phyloP scores from a whole-genome alignment of 1,140 invertebrate species.

The Euura lappo region DNA sequence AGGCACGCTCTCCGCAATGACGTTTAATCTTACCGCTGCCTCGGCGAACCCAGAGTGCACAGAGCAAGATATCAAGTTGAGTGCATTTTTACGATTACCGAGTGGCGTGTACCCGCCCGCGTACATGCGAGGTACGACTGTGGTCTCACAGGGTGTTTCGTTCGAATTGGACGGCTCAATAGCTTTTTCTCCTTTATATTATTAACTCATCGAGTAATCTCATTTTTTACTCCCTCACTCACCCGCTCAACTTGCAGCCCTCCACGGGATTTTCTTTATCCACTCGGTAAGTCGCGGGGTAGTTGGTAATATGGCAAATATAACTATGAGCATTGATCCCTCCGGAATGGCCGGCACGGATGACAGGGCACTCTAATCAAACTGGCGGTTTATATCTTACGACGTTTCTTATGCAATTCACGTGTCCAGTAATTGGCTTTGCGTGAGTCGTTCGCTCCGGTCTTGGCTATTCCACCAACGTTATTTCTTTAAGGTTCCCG shows the following conservation, averaged over 20 bases:
- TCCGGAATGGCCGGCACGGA: background rate
- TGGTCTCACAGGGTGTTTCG: too few species aligned
- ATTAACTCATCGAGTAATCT: too few species aligned
- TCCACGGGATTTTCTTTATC: background rate
- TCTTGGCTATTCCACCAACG: background rate
- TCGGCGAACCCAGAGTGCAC: too few species aligned
- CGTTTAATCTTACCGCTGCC: too few species aligned
- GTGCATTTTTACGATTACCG: conserved; percentile 37
- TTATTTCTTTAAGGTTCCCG: conserved; percentile 5
- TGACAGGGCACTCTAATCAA: conserved; percentile 5
- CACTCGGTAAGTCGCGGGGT: background rate
- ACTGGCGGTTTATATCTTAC: background rate
- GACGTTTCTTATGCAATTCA: conserved; percentile 4
- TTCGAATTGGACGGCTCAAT: too few species aligned
- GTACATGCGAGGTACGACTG: background rate
- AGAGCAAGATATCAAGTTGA: too few species aligned
- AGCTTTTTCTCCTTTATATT: too few species aligned
- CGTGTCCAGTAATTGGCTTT: conserved; percentile 4
- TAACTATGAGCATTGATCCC: background rate
- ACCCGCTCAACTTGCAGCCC: too few species aligned
- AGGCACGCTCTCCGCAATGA: too few species aligned
- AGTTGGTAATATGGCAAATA: background rate
- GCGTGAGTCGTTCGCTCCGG: background rate
- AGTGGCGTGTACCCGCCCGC: conserved; percentile 5
- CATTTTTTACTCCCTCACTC: too few species aligned